phyloP scores from a whole-genome alignment of 2,888 invertebrate genomes.

The Sturmia bella region DNA sequence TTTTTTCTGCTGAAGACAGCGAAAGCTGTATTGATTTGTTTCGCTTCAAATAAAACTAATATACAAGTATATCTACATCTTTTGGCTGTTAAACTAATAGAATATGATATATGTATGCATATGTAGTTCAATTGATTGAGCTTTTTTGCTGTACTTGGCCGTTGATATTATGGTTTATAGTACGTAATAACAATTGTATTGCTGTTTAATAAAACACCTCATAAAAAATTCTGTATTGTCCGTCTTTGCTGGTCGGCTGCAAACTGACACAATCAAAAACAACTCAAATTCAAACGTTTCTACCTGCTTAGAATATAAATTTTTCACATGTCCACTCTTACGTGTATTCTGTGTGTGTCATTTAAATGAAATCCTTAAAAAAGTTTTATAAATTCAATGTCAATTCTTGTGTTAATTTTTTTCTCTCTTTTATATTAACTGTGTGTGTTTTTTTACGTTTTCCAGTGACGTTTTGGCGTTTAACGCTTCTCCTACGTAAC shows the following conservation, averaged over 20 bases:
- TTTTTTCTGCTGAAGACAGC: slow-evolving; percentile 1
- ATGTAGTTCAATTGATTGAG: slow-evolving; percentile 41
- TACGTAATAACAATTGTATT: slow-evolving; percentile 54
- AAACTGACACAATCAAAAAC: slow-evolving; percentile 20
- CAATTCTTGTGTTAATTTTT: slow-evolving; percentile 70
- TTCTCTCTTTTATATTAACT: slow-evolving; percentile 30
- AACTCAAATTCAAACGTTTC: slow-evolving; percentile 26
- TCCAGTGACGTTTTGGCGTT: slow-evolving; percentile 23
- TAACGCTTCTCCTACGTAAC: slow-evolving; percentile 36
- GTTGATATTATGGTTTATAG: slow-evolving; percentile 35
- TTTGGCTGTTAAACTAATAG: slow-evolving; percentile 32
- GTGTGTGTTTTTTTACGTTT: slow-evolving; percentile 25
- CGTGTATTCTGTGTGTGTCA: background rate
- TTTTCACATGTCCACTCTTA: slow-evolving; percentile 29
- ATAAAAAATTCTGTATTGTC: slow-evolving; percentile 55
- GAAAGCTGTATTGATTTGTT: slow-evolving; percentile 34
- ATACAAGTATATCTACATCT: background rate
- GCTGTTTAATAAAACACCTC: slow-evolving; percentile 67
- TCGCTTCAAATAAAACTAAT: background rate
- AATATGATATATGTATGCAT: slow-evolving; percentile 37
- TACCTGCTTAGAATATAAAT: slow-evolving; percentile 49
- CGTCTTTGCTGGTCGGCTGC: background rate
- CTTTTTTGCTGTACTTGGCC: slow-evolving; percentile 6
- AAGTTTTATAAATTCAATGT: slow-evolving; percentile 70
- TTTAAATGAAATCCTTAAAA: slow-evolving; percentile 47